Conservation (phyloP, 2,888 invertebrate genomes). For the Diplazon laetatorius region DNA sequence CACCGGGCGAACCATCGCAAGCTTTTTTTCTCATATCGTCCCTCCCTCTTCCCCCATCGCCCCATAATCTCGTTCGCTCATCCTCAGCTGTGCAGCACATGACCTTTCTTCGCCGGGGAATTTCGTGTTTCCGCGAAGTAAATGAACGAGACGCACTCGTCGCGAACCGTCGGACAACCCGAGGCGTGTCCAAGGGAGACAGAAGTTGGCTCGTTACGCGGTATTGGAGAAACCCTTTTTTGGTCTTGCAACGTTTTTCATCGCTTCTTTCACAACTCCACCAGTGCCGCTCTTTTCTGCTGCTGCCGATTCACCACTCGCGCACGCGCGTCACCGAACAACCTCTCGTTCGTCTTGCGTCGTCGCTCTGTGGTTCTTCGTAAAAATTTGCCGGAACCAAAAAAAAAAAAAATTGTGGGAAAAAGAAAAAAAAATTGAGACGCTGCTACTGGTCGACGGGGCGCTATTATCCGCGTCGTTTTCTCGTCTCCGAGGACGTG, state of each 20-base stretch:
- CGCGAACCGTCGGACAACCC: conserved; percentile 68
- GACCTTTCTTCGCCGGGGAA: conserved; percentile 23
- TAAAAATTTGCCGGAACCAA: conserved; percentile 47
- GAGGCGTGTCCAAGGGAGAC: conserved; percentile 56
- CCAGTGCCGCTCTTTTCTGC: neutral
- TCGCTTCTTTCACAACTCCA: conserved; percentile 19
- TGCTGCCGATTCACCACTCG: conserved; percentile 37
- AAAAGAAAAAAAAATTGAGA: conserved; percentile 12
- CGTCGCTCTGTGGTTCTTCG: conserved; percentile 58
- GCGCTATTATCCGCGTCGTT: conserved; percentile 56
- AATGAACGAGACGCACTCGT: too few relatives aligned
- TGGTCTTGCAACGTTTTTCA: conserved; percentile 22
- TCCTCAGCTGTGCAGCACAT: conserved; percentile 6
- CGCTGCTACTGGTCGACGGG: conserved; percentile 12
- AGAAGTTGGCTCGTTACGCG: conserved; percentile 36
- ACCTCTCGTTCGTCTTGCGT: conserved; percentile 35
- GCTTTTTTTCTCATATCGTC: conserved; percentile 19
- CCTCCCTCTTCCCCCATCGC: neutral
- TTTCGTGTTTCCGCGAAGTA: conserved; percentile 49
- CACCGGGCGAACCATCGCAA: conserved; percentile 20
- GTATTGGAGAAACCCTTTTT: conserved; percentile 51
- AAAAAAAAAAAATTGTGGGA: conserved; percentile 10
- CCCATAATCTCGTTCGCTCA: neutral
- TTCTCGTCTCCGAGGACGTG: conserved; percentile 18
- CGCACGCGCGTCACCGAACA: neutral